Conservation (phyloP, 2,797 vertebrate genomes). For the Neomorphus geoffroyi region DNA sequence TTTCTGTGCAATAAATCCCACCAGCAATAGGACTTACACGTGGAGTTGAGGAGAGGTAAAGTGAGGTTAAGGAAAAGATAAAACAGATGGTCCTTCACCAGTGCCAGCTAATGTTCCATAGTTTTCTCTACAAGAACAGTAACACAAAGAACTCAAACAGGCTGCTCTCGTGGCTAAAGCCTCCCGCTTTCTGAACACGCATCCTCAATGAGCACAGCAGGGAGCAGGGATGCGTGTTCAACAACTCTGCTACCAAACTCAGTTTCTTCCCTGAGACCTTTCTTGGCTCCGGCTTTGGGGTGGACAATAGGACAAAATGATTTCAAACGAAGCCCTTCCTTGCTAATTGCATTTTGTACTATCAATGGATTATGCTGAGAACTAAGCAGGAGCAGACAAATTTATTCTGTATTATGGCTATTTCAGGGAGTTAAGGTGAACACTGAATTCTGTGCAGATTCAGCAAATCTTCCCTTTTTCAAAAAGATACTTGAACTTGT, state of each 20-base stretch:
- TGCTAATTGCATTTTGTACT: background rate
- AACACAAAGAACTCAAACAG: background rate
- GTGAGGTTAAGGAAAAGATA: background rate
- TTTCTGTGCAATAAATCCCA: slow-evolving; percentile 3
- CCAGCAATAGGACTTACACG: background rate
- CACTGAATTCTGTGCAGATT: background rate
- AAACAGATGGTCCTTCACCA: background rate
- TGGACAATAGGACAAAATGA: background rate
- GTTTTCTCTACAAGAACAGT: background rate
- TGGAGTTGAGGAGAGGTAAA: slow-evolving; percentile 8
- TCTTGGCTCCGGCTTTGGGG: background rate
- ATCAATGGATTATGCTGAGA: background rate
- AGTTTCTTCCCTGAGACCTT: background rate
- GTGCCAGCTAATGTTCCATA: background rate
- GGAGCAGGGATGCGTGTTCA: background rate
- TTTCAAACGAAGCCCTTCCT: background rate
- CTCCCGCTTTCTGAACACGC: background rate
- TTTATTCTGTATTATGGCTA: background rate
- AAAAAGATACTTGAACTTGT: background rate
- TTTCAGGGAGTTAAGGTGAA: background rate
- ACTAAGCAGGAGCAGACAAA: background rate
- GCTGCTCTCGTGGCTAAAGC: background rate
- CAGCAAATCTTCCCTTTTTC: background rate
- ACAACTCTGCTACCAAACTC: background rate
- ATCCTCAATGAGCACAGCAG: background rate